These are phyloP conservation scores for Ditylenchus dipsaci DNA, from an alignment of 1,140 invertebrate species.

Conservation along the genomic window DNA sequence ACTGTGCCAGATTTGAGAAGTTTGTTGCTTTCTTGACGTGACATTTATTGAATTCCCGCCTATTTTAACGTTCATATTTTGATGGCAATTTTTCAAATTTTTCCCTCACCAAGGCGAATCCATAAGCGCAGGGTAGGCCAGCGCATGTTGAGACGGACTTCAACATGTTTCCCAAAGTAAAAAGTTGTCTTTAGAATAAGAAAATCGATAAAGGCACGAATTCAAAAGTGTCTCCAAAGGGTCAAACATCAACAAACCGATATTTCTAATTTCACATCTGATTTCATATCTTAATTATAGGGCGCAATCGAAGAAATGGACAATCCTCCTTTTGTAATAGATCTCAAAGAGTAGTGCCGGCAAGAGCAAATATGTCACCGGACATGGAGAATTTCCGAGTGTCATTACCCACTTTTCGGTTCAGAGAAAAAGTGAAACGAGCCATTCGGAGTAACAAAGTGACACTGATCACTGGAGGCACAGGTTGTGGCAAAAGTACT, in stretches of 20 bases:
- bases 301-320: neutral
- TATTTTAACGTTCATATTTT: too few relatives aligned
- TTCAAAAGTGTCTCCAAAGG: too few relatives aligned
- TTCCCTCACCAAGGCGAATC: too few relatives aligned
- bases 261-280: neutral
- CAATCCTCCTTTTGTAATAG: neutral
- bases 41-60: too few relatives aligned
- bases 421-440: neutral
- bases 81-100: too few relatives aligned
- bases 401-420: conserved; percentile 2
- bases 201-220: too few relatives aligned
- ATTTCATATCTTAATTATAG: neutral
- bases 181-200: too few relatives aligned
- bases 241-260: too few relatives aligned
- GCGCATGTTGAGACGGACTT: too few relatives aligned
- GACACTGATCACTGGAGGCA: conserved; percentile 62
- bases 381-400: neutral
- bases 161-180: too few relatives aligned
- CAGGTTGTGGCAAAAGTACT: conserved; percentile 83
- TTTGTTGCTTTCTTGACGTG: neutral
- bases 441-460: neutral
- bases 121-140: too few relatives aligned
- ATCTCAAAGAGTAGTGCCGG: neutral
- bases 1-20: conserved; percentile 11
- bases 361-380: neutral